These are phyloP conservation scores for Hepsetus odoe DNA, from an alignment of 2,113 vertebrate species.

Conservation along the genomic window DNA sequence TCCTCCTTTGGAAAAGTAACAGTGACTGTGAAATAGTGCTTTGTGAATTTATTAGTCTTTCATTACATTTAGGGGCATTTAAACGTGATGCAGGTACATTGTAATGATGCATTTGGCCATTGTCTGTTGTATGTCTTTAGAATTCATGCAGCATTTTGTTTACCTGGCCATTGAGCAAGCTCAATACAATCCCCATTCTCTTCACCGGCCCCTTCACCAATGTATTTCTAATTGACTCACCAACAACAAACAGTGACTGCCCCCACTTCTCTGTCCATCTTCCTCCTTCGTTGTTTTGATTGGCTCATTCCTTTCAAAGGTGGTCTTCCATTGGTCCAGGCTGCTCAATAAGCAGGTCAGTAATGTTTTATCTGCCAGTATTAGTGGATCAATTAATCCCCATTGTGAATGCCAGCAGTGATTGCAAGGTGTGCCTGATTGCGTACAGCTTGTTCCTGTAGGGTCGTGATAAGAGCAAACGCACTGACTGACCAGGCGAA, in stretches of 20 bases:
- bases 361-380: constrained; percentile 56
- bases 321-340: constrained; percentile 41
- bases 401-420: constrained; percentile 55
- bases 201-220: constrained; percentile 31
- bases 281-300: constrained; percentile 15
- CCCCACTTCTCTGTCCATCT: constrained; percentile 21
- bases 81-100: background rate
- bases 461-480: constrained; percentile 53
- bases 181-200: constrained; percentile 25
- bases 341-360: background rate
- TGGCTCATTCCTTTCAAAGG: constrained; percentile 10
- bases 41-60: too few species aligned
- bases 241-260: constrained; percentile 8
- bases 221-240: constrained; percentile 57
- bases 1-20: too few species aligned
- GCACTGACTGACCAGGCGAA: constrained; percentile 23
- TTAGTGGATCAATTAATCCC: constrained; percentile 63
- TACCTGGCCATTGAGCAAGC: constrained; percentile 7
- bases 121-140: background rate
- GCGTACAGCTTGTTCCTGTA: constrained; percentile 55
- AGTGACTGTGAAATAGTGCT: too few species aligned
- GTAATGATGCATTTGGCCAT: background rate
- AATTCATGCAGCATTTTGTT: constrained; percentile 6
- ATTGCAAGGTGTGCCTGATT: constrained; percentile 54
- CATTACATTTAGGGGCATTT: background rate